Conservation (phyloP, 2,888 invertebrate genomes). For the Hyles lineata region DNA sequence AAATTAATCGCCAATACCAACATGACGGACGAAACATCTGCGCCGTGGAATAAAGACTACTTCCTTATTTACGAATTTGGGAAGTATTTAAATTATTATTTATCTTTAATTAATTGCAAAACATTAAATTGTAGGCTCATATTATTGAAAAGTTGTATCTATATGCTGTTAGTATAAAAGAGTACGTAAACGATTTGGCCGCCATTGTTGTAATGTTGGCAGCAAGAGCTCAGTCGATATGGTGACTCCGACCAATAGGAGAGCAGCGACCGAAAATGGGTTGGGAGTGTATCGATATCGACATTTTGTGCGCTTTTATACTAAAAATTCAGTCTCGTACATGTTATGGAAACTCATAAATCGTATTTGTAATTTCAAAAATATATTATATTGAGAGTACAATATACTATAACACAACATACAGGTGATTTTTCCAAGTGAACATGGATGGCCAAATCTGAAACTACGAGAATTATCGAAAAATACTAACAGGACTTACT, state of each 20-base stretch:
- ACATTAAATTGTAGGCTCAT: neutral
- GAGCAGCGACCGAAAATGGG: conserved; percentile 42
- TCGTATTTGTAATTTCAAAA: no score
- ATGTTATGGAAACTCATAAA: no score
- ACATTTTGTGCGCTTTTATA: conserved; percentile 30
- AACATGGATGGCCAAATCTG: no score
- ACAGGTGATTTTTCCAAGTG: no score
- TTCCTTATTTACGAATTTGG: neutral
- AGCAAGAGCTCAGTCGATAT: conserved; percentile 48
- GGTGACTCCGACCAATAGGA: conserved; percentile 65
- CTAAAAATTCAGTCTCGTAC: neutral
- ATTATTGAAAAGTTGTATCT: no score
- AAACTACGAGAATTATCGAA: no score
- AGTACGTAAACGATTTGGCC: conserved; percentile 20
- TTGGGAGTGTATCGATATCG: conserved; percentile 43
- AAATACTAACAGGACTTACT: no score
- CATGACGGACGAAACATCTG: conserved; percentile 27
- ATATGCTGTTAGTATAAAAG: neutral
- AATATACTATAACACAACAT: no score
- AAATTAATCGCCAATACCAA: conserved; percentile 24
- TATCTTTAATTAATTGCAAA: neutral
- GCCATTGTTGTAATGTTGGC: conserved; percentile 55
- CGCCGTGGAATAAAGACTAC: neutral
- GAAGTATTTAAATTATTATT: neutral
- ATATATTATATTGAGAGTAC: no score